phyloP scores from a whole-genome alignment of 2,113 vertebrate species.

The Corythaeola cristata region DNA sequence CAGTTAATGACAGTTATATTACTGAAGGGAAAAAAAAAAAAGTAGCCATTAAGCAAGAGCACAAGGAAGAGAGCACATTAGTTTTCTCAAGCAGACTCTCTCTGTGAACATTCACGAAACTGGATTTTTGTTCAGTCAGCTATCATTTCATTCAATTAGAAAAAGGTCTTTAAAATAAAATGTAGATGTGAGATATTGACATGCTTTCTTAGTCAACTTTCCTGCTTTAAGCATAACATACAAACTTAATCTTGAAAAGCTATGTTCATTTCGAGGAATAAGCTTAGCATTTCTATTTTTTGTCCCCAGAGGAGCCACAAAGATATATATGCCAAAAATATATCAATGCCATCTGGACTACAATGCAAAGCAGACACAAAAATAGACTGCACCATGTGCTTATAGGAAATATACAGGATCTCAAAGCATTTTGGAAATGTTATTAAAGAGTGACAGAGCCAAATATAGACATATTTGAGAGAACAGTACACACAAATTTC shows the following conservation, averaged over 20 bases:
- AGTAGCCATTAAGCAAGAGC: background rate
- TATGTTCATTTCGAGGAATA: background rate
- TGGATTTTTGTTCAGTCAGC: background rate
- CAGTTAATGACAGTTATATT: background rate
- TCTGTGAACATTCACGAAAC: background rate
- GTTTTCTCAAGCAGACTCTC: background rate
- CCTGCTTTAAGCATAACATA: background rate
- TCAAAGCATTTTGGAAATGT: background rate
- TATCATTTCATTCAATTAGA: background rate
- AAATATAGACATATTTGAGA: background rate
- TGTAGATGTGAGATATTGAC: background rate
- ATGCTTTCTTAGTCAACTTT: background rate
- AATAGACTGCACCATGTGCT: background rate
- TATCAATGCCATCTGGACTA: slow-evolving; percentile 16
- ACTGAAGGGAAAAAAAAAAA: background rate
- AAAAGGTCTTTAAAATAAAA: background rate
- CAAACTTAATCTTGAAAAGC: background rate
- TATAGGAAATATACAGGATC: background rate
- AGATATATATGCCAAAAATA: background rate
- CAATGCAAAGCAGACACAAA: background rate
- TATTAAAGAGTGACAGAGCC: background rate
- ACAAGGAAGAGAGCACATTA: background rate
- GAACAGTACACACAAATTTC: background rate
- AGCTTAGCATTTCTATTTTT: background rate
- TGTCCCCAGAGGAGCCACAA: background rate